phyloP scores from a whole-genome alignment of 2,797 vertebrate genomes.

The Sebastes nivosus region DNA sequence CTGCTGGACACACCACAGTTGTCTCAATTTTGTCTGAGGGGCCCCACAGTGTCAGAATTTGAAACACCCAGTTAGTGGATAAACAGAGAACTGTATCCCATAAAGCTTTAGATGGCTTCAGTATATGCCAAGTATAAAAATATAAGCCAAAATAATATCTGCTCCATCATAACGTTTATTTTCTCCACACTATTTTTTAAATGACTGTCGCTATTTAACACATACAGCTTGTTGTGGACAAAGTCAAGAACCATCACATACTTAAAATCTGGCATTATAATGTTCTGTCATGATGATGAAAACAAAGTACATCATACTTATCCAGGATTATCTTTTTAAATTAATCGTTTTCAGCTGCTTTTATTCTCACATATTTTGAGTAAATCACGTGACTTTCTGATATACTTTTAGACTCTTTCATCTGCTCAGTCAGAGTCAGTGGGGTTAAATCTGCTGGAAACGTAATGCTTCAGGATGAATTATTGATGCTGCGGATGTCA shows the following conservation, averaged over 20 bases:
- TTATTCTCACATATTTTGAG: neutral
- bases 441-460: neutral
- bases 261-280: neutral
- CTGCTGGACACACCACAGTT: neutral
- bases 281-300: neutral
- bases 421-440: neutral
- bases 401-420: neutral
- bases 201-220: neutral
- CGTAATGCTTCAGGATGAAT: conserved; percentile 2
- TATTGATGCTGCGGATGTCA: conserved; percentile 28
- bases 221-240: neutral
- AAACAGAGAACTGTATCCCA: neutral
- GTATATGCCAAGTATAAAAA: neutral
- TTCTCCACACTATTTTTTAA: neutral
- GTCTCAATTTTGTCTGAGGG: neutral
- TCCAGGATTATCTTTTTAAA: neutral
- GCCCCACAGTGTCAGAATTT: too few relatives aligned
- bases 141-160: neutral
- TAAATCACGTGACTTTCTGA: neutral
- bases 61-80: neutral
- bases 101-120: neutral
- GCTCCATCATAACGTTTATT: neutral
- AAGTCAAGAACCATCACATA: neutral
- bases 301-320: neutral
- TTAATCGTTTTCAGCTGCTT: neutral